phyloP scores from a whole-genome alignment of 2,113 vertebrate species.

The Bucco capensis region DNA sequence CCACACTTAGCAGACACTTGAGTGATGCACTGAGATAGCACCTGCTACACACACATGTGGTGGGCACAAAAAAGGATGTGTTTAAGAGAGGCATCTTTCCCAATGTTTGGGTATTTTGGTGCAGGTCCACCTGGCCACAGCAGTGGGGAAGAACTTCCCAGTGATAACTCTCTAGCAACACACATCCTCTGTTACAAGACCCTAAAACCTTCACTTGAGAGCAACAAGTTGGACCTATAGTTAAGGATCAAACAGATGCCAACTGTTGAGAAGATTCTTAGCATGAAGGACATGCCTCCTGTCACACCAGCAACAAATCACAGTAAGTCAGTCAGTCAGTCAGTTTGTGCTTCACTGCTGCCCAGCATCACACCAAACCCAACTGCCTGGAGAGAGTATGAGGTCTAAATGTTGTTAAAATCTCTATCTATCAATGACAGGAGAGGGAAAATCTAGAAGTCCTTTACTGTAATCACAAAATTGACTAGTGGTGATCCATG shows the following conservation, averaged over 20 bases:
- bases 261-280: not conserved
- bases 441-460: not conserved
- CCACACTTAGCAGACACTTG: not conserved
- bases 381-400: not conserved
- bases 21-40: not conserved
- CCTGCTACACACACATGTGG: rapidly evolving
- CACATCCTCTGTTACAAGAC: rapidly evolving
- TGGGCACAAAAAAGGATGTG: not conserved
- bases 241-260: not conserved
- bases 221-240: not conserved
- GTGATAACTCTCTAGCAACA: not conserved
- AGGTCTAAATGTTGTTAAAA: not conserved
- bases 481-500: not conserved
- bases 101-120: rapidly evolving
- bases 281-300: not conserved
- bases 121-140: not conserved
- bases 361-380: not conserved
- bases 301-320: not conserved
- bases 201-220: not conserved
- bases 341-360: not conserved
- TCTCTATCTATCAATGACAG: not conserved
- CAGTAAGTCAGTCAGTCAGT: not conserved
- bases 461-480: not conserved
- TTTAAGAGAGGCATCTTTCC: not conserved
- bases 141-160: not conserved